phyloP scores from a whole-genome alignment of 2,888 invertebrate species.

The Drosophila siamana region DNA sequence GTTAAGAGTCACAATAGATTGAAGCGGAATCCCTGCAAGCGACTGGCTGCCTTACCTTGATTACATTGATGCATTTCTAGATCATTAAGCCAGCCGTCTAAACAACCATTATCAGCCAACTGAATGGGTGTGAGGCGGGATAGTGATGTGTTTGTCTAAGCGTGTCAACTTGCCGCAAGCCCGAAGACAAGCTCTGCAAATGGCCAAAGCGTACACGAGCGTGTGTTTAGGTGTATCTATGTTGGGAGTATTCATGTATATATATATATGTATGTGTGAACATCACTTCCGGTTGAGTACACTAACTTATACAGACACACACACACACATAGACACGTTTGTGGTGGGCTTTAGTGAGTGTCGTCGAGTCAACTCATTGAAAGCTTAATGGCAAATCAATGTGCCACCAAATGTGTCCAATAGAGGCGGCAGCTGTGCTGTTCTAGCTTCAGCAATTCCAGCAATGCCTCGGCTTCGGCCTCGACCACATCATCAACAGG shows the following conservation, averaged over 20 bases:
- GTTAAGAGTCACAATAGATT: constrained; percentile 23
- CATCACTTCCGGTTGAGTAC: constrained; percentile 75
- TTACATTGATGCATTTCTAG: constrained; percentile 79
- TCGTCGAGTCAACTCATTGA: constrained; percentile 65
- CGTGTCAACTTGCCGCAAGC: constrained; percentile 35
- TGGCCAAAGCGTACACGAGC: constrained; percentile 27
- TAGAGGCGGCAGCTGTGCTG: constrained; percentile 38
- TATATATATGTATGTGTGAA: constrained; percentile 17
- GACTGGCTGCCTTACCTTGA: constrained; percentile 62
- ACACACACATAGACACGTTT: constrained; percentile 3
- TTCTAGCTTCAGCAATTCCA: constrained; percentile 12
- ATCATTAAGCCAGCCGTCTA: constrained; percentile 72
- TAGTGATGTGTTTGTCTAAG: too few relatives aligned
- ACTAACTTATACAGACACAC: constrained; percentile 30
- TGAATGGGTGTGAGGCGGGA: constrained; percentile 29
- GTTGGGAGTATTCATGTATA: not conserved
- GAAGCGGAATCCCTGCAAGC: not conserved
- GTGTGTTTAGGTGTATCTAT: constrained; percentile 2
- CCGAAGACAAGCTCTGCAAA: constrained; percentile 48
- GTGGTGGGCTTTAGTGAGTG: constrained; percentile 15
- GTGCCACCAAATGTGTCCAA: constrained; percentile 47
- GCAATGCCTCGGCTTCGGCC: constrained; percentile 4
- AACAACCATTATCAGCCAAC: constrained; percentile 69
- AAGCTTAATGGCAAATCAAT: constrained; percentile 76
- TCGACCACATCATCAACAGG: constrained; percentile 12